Conservation (phyloP, 2,888 invertebrate species). For the Quadriops clusia region DNA sequence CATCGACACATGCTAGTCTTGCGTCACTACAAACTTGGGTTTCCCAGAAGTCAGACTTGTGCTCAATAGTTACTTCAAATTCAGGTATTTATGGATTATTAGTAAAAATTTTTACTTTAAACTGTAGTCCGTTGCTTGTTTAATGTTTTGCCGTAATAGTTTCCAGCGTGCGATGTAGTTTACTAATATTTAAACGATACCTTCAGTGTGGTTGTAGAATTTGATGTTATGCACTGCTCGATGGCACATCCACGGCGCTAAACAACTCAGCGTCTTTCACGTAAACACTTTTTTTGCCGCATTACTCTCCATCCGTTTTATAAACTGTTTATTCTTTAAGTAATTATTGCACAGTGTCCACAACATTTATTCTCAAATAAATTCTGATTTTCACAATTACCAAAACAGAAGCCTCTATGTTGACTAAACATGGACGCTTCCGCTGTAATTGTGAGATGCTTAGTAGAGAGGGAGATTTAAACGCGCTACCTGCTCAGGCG, state of each 20-base stretch:
- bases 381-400: conserved; percentile 1
- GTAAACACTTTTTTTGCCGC: conserved; percentile 2
- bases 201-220: conserved; percentile 36
- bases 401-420: too few relatives aligned
- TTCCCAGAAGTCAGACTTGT: conserved; percentile 27
- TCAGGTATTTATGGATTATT: conserved; percentile 21
- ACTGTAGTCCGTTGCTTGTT: conserved; percentile 2
- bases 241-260: conserved; percentile 61
- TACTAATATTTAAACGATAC: conserved; percentile 28
- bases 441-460: too few relatives aligned
- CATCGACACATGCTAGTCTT: conserved; percentile 12
- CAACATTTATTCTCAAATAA: conserved; percentile 5
- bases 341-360: conserved; percentile 2
- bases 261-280: conserved; percentile 34
- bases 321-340: too few relatives aligned
- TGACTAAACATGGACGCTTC: too few relatives aligned
- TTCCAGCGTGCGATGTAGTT: conserved; percentile 24
- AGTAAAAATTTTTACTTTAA: conserved; percentile 6
- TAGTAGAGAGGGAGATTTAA: too few relatives aligned
- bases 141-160: conserved; percentile 2
- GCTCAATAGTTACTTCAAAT: conserved; percentile 21
- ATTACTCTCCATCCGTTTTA: too few relatives aligned
- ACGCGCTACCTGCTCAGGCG: too few relatives aligned
- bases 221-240: conserved; percentile 56
- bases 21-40: conserved; percentile 31